These are phyloP conservation scores for Phaenicophaeus curvirostris DNA, from an alignment of 2,797 vertebrate species.

Conservation along the genomic window DNA sequence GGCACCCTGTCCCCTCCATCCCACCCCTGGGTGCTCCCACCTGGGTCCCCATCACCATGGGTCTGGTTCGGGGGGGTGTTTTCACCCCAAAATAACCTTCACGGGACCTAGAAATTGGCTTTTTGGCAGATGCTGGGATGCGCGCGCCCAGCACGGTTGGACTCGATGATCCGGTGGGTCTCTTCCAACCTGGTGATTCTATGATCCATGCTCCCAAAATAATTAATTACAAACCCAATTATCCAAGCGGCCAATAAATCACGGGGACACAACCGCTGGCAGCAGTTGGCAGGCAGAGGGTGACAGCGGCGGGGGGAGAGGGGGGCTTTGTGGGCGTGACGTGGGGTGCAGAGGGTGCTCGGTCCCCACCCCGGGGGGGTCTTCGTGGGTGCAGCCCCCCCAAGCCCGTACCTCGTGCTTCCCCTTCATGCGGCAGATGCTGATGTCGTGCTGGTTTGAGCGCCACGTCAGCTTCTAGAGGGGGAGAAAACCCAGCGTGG, in stretches of 20 bases:
- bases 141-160: too few relatives aligned
- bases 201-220: constrained; percentile 78
- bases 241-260: constrained; percentile 76
- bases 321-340: too few relatives aligned
- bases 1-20: fast-evolving
- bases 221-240: constrained; percentile 89
- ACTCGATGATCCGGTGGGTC: too few relatives aligned
- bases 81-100: not conserved
- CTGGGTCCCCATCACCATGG: fast-evolving
- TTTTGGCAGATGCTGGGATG: constrained; percentile 74
- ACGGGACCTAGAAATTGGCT: constrained; percentile 73
- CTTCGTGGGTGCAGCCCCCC: fast-evolving
- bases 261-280: constrained; percentile 50
- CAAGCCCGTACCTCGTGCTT: constrained; percentile 87
- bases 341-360: not conserved
- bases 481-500: not conserved
- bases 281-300: not conserved
- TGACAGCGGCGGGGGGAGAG: not conserved
- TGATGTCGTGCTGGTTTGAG: constrained; percentile 93
- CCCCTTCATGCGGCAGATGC: constrained; percentile 95
- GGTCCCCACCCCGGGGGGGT: not conserved
- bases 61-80: too few relatives aligned
- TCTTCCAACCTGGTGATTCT: too few relatives aligned
- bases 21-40: not conserved
- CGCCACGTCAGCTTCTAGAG: constrained; percentile 91